Base-by-base conservation (phyloP, 2,888 invertebrate species). In the Doris montereyensis region DNA sequence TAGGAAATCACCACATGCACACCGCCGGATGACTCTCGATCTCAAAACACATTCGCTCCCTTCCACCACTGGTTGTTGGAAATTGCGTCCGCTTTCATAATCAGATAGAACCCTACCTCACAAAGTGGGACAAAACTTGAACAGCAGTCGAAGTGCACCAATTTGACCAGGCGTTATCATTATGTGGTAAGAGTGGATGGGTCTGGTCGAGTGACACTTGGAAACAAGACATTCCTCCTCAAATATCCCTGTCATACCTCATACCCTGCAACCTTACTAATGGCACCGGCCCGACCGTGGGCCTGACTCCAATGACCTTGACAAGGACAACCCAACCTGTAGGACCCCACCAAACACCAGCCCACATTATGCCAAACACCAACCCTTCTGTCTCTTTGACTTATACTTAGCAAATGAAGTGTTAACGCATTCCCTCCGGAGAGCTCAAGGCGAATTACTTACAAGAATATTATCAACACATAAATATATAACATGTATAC, bases 61-160 rank as follows among this genome's bases (percentile, higher is more conserved):
- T n/a, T n/a, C n/a, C n/a, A n/a, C n/a, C n/a, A n/a, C n/a, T n/a
- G n/a, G n/a, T n/a, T n/a, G n/a, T n/a, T n/a, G 84, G 41, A 85
- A 85, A 52, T 85, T 86, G n/a, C 77, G 78, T 65, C 60, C 79
- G 0, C 77, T 67, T 2, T 68, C 68, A 84, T 21, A 85, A 86
- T 65, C 85, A 86, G 72, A 81, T 71, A 28, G 85, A 84, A 17
- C 80, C 77, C 1, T 72, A 85, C 73, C 84, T 85, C 5, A 73
- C 35, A 0, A 85, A 85, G 79, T 86, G 86, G 86, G 86, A 85
- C 81, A 84, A 84, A 78, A 86, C 84, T 2, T 84, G 84, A 0
- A 21, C 65, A 8, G 79, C 85, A n/a, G 79, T 85, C 21, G 85
- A 86, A 35, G 86, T 74, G 28, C 74, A 62, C 32, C 74, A 74